These are phyloP conservation scores for Macrosoma leucophasiata DNA, from an alignment of 2,888 invertebrate species.

Conservation along the genomic window DNA sequence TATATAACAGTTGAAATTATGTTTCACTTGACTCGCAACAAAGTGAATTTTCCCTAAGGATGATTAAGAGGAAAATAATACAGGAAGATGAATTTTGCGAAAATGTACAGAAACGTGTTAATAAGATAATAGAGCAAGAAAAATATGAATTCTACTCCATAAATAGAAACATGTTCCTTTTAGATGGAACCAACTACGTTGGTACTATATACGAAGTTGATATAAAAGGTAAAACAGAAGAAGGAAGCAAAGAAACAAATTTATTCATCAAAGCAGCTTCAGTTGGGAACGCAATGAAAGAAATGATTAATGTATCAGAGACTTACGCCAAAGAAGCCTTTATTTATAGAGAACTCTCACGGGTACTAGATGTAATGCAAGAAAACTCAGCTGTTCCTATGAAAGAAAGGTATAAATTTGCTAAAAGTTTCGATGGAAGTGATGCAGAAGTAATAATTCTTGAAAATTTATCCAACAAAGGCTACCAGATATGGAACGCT, in stretches of 20 bases:
- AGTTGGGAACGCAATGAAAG: conserved; percentile 28
- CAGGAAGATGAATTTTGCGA: conserved; percentile 12
- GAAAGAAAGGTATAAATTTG: conserved; percentile 35
- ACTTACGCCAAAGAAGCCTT: conserved; percentile 39
- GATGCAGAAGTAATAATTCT: conserved; percentile 38
- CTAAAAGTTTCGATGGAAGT: conserved; percentile 35
- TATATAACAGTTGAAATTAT: no score
- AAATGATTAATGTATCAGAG: conserved; percentile 34
- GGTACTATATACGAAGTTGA: conserved; percentile 38
- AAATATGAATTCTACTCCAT: conserved; percentile 29
- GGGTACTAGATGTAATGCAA: conserved; percentile 37
- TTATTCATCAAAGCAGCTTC: conserved; percentile 47
- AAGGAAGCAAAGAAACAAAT: conserved; percentile 30
- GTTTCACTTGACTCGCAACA: no score
- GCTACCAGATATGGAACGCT: conserved; percentile 35
- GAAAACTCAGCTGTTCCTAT: conserved; percentile 33
- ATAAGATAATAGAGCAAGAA: conserved; percentile 29
- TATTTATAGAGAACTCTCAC: conserved; percentile 38
- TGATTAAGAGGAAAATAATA: background rate
- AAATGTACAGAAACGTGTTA: conserved; percentile 17
- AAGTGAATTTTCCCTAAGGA: no score
- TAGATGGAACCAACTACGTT: conserved; percentile 38
- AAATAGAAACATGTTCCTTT: conserved; percentile 27
- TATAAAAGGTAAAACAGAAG: conserved; percentile 30
- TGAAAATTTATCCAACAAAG: conserved; percentile 38